Conservation (phyloP, 2,888 invertebrate species). For the Periphyllus acericola region DNA sequence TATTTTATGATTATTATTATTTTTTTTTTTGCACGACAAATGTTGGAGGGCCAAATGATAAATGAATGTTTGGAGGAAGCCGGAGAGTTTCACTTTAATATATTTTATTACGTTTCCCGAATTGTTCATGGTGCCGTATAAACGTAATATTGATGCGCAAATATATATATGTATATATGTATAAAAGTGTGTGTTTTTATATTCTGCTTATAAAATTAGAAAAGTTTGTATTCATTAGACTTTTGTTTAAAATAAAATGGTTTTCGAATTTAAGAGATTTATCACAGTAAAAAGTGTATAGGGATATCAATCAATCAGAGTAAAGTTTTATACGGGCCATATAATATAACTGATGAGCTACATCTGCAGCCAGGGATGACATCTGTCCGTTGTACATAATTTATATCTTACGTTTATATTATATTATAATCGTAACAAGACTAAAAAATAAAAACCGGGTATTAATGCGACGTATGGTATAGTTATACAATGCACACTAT, state of each 20-base stretch:
- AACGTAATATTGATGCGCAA: not conserved
- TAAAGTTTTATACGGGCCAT: not conserved
- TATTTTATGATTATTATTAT: not conserved
- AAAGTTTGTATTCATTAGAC: conserved; percentile 44
- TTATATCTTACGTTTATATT: too few relatives aligned
- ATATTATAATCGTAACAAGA: too few relatives aligned
- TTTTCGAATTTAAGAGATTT: conserved; percentile 27
- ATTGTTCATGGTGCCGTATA: conserved; percentile 31
- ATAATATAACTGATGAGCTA: not conserved
- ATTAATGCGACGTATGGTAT: too few relatives aligned
- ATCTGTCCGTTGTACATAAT: not conserved
- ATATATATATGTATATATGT: not conserved
- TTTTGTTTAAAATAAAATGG: conserved; percentile 23
- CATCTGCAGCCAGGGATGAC: not conserved
- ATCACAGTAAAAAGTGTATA: not conserved
- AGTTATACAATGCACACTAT: too few relatives aligned
- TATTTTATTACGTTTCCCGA: conserved; percentile 50
- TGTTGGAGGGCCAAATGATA: conserved; percentile 26
- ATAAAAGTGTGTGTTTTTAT: not conserved
- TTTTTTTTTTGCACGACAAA: not conserved
- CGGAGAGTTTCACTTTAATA: conserved; percentile 32
- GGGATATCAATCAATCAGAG: not conserved
- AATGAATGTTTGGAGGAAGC: conserved; percentile 27
- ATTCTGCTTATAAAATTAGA: conserved; percentile 30
- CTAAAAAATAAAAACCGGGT: too few relatives aligned